Percentiles rank a stretch among this genome's conserved stretches.
Conservation (phyloP, 2,888 invertebrate genomes). For the Diploptera punctata region DNA sequence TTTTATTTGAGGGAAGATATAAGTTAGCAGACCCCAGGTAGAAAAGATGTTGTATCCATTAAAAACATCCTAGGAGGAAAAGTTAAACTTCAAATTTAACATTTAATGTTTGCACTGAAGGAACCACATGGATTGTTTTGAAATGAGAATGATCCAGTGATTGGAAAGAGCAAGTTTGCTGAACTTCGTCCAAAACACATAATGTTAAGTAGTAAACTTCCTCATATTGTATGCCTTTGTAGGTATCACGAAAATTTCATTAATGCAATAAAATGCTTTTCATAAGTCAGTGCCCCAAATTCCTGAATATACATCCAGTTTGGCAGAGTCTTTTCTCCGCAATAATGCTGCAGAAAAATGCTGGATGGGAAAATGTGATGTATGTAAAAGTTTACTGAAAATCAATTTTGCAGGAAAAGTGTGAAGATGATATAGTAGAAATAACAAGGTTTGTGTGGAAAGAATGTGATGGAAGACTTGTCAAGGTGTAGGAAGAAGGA, state of each 20-base stretch:
- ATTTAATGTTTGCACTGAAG: slow-evolving; percentile 1
- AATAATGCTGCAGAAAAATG: slow-evolving; percentile 1
- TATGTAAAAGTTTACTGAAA: neutral
- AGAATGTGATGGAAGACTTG: too few relatives aligned
- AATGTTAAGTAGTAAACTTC: slow-evolving; percentile 1
- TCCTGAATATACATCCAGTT: neutral
- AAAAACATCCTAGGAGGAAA: neutral
- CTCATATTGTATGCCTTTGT: slow-evolving; percentile 4
- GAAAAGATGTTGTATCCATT: neutral
- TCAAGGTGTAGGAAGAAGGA: neutral
- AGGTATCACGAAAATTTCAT: too few relatives aligned
- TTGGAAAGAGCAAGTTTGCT: slow-evolving; percentile 21
- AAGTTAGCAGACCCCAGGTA: neutral
- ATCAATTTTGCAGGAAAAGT: neutral
- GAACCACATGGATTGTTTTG: slow-evolving; percentile 2
- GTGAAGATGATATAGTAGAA: neutral
- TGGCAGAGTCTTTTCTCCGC: neutral
- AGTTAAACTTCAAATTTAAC: slow-evolving; percentile 6
- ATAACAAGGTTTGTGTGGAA: neutral
- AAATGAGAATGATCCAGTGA: slow-evolving; percentile 3
- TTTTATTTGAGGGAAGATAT: neutral
- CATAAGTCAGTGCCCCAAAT: neutral
- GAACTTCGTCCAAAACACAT: slow-evolving; percentile 10
- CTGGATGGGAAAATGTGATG: slow-evolving; percentile 5
- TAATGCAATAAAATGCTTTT: neutral